These are phyloP conservation scores for Tachysurus fulvidraco DNA, from an alignment of 2,113 vertebrate species.

Conservation along the genomic window DNA sequence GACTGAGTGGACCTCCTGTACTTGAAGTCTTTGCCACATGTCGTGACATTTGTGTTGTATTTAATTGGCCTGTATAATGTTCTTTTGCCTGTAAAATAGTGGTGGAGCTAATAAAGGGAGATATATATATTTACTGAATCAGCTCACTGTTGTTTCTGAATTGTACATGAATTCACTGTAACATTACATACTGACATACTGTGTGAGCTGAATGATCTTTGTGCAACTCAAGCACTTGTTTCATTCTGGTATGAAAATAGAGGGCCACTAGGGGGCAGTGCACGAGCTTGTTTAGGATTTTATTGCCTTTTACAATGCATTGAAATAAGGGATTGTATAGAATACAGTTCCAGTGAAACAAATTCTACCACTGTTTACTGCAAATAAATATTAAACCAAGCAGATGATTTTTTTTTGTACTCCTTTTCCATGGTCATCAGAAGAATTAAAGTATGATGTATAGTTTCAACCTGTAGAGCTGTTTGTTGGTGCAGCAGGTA, in stretches of 20 bases:
- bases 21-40: slow-evolving; percentile 67
- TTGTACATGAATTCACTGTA: background rate
- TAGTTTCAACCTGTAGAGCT: too few species aligned
- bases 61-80: slow-evolving; percentile 76
- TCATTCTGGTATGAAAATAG: background rate
- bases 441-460: background rate
- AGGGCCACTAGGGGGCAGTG: slow-evolving; percentile 38
- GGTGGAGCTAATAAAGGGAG: slow-evolving; percentile 74
- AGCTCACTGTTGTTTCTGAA: background rate
- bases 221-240: background rate
- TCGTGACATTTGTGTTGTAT: slow-evolving; percentile 64
- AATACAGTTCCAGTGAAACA: background rate
- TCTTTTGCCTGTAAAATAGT: slow-evolving; percentile 76
- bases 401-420: background rate
- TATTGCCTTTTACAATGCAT: background rate
- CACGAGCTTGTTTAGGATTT: background rate
- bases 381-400: background rate
- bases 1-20: slow-evolving; percentile 58
- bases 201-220: background rate
- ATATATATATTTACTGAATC: slow-evolving; percentile 59
- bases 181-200: background rate
- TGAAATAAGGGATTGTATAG: background rate
- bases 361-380: background rate
- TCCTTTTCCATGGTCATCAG: background rate
- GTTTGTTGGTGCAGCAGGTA: too few species aligned